Evolutionary conservation across 2,888 invertebrate genomes (phyloP).

Genomic region (Congeria kusceri): DNA sequence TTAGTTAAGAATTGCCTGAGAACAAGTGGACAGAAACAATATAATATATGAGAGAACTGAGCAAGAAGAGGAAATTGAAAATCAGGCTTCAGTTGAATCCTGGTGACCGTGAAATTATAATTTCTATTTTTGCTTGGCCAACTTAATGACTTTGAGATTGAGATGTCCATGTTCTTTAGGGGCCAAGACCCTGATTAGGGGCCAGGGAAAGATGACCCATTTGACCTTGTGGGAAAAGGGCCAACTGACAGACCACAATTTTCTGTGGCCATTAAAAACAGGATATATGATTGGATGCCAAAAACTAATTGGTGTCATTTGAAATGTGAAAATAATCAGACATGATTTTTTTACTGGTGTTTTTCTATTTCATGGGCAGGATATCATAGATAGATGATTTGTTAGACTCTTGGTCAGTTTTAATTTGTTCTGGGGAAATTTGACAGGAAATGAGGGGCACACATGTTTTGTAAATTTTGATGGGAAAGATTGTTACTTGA

Average conservation of each 20-base stretch:
- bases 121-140: too few species aligned
- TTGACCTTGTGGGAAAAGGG: neutral
- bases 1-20: too few species aligned
- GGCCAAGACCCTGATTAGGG: neutral
- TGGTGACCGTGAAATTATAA: too few species aligned
- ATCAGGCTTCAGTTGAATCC: too few species aligned
- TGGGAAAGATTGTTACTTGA: slow-evolving; percentile 5
- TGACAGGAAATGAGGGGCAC: neutral
- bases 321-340: slow-evolving; percentile 5
- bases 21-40: too few species aligned
- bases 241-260: neutral
- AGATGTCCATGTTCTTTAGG: neutral
- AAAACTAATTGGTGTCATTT: neutral
- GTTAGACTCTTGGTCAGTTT: too few species aligned
- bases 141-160: slow-evolving; percentile 3
- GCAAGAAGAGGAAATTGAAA: too few species aligned
- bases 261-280: slow-evolving; percentile 1
- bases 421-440: neutral
- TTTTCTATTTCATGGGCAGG: neutral
- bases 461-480: neutral
- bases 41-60: too few species aligned
- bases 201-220: neutral
- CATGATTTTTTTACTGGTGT: neutral
- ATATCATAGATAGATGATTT: too few species aligned
- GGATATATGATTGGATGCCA: neutral